Evolutionary conservation across 2,797 vertebrate species (phyloP).

Genomic region (Smutsia gigantea): DNA sequence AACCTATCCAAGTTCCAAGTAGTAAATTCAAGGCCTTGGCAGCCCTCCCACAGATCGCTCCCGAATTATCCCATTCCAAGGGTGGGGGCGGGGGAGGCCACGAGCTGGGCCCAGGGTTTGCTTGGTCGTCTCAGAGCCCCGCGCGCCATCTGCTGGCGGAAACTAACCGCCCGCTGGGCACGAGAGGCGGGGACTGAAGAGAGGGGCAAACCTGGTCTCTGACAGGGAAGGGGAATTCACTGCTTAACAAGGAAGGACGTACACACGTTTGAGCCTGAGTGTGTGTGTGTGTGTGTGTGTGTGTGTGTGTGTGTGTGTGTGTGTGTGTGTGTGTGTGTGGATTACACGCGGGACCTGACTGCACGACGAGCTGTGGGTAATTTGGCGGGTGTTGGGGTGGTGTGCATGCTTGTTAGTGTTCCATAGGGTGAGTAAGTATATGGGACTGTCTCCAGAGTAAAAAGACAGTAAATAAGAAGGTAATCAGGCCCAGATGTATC

Average conservation of each 20-base stretch:
- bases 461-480: constrained; percentile 46
- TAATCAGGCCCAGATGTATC: constrained; percentile 36
- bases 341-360: not conserved
- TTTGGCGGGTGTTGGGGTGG: not conserved
- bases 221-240: not conserved
- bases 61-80: constrained; percentile 61
- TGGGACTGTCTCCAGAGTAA: not conserved
- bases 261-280: rapidly evolving
- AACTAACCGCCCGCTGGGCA: not conserved
- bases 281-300: not conserved
- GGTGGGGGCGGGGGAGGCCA: constrained; percentile 24
- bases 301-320: not conserved
- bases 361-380: not conserved
- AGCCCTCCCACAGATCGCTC: constrained; percentile 68
- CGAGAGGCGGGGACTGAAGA: not conserved
- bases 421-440: not conserved
- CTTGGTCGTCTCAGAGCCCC: constrained; percentile 54
- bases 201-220: too few species aligned
- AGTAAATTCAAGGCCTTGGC: constrained; percentile 76
- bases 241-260: not conserved
- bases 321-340: not conserved
- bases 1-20: constrained; percentile 61
- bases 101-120: not conserved
- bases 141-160: constrained; percentile 78
- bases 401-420: not conserved